These are phyloP conservation scores for Oncorhynchus masou DNA, from an alignment of 2,113 vertebrate species.

Conservation along the genomic window DNA sequence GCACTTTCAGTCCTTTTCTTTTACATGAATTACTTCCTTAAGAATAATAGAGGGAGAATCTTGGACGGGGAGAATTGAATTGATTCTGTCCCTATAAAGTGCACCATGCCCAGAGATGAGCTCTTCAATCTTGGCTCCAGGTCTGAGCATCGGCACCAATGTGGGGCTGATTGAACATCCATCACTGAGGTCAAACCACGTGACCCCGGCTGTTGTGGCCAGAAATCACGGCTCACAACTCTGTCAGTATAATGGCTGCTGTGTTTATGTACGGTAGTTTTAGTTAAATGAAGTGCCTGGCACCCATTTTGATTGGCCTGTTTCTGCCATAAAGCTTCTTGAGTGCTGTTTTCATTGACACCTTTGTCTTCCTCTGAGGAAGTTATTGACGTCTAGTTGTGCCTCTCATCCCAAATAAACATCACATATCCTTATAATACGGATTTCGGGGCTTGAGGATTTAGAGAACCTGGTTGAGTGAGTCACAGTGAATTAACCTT, in stretches of 20 bases:
- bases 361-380: neutral
- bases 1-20: slow-evolving; percentile 56
- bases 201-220: slow-evolving; percentile 31
- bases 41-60: slow-evolving; percentile 37
- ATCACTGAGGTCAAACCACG: slow-evolving; percentile 33
- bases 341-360: neutral
- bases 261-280: neutral
- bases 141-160: slow-evolving; percentile 16
- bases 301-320: slow-evolving; percentile 18
- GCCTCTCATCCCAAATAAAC: neutral
- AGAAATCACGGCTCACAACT: slow-evolving; percentile 30
- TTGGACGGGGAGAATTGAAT: slow-evolving; percentile 34
- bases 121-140: slow-evolving; percentile 44
- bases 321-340: slow-evolving; percentile 23
- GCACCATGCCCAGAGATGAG: slow-evolving; percentile 30
- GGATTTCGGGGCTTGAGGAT: neutral
- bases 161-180: slow-evolving; percentile 37
- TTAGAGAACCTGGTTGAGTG: neutral
- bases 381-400: slow-evolving; percentile 4
- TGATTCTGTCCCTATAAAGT: slow-evolving; percentile 37
- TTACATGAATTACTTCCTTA: slow-evolving; percentile 66
- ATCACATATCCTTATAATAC: slow-evolving; percentile 4
- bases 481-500: neutral
- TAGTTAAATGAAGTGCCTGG: slow-evolving; percentile 35
- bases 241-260: slow-evolving; percentile 17